Conservation (phyloP, 2,113 vertebrate species). For the Syngnathus scovelli region DNA sequence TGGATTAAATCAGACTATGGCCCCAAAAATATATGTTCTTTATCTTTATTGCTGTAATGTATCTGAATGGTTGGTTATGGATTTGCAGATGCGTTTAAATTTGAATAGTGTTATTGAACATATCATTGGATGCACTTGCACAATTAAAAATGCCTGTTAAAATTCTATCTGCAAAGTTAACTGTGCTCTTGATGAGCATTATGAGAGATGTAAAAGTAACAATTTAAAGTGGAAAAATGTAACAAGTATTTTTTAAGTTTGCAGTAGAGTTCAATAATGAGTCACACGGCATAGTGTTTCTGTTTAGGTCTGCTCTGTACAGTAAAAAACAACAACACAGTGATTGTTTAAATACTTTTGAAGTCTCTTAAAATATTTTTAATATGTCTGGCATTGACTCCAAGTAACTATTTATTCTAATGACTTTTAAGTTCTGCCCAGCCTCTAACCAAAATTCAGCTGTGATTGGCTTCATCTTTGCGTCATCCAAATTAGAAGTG, state of each 20-base stretch:
- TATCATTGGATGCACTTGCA: background rate
- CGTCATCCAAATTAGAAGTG: background rate
- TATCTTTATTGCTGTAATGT: too few species aligned
- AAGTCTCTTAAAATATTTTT: background rate
- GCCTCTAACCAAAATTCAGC: background rate
- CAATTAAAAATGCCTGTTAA: background rate
- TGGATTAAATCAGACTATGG: slow-evolving; percentile 1
- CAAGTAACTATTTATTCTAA: too few species aligned
- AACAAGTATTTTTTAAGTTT: background rate
- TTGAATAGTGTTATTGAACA: background rate
- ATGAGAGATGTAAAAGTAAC: background rate
- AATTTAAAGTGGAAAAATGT: background rate
- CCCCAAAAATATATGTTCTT: background rate
- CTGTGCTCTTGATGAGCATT: background rate
- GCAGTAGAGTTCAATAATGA: background rate
- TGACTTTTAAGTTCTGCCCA: background rate
- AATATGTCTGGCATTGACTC: too few species aligned
- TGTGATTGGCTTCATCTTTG: background rate
- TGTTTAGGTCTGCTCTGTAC: too few species aligned
- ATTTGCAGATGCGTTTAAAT: background rate
- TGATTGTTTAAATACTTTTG: slow-evolving; percentile 4
- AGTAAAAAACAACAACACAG: too few species aligned
- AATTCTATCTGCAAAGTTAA: background rate
- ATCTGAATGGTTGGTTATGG: background rate
- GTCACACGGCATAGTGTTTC: background rate